Evolutionary conservation across 2,113 vertebrate species (phyloP).

Genomic region (Otocyon megalotis): DNA sequence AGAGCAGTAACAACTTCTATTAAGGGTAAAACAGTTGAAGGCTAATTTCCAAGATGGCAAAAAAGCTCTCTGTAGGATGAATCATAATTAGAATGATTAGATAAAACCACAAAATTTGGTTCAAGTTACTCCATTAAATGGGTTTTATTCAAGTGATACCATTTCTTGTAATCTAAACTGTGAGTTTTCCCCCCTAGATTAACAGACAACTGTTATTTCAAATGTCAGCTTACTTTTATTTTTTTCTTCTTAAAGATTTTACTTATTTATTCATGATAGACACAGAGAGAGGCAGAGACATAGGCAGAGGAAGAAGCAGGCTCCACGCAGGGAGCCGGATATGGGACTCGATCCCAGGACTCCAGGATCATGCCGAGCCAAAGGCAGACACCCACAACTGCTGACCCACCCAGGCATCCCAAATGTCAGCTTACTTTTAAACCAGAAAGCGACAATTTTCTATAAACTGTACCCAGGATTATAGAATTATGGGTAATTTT

Average conservation of each 20-base stretch:
- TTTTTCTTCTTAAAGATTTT: too few species aligned
- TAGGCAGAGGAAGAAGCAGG: too few species aligned
- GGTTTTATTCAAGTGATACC: neutral
- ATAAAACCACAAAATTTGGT: constrained; percentile 42
- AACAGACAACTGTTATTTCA: neutral
- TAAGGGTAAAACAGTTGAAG: constrained; percentile 6
- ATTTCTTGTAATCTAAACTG: constrained; percentile 29
- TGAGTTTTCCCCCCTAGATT: neutral
- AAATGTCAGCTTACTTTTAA: neutral
- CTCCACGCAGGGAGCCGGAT: too few species aligned
- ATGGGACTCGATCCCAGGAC: too few species aligned
- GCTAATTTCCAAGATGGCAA: constrained; percentile 12
- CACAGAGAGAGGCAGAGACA: too few species aligned
- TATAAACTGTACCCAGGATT: neutral
- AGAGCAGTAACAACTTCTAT: neutral
- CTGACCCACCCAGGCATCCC: too few species aligned
- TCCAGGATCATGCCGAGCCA: too few species aligned
- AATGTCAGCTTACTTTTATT: neutral
- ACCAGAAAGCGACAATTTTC: constrained; percentile 43
- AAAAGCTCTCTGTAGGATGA: constrained; percentile 35
- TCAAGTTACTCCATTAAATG: constrained; percentile 32
- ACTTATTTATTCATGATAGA: too few species aligned
- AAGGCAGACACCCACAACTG: too few species aligned
- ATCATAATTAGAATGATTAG: constrained; percentile 57
- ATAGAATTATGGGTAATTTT: neutral